A percentile compares a stretch with the other conserved stretches of the same genome.
These are phyloP conservation scores for Alectoris magna DNA, from an alignment of 2,797 vertebrate species.

Conservation along the genomic window DNA sequence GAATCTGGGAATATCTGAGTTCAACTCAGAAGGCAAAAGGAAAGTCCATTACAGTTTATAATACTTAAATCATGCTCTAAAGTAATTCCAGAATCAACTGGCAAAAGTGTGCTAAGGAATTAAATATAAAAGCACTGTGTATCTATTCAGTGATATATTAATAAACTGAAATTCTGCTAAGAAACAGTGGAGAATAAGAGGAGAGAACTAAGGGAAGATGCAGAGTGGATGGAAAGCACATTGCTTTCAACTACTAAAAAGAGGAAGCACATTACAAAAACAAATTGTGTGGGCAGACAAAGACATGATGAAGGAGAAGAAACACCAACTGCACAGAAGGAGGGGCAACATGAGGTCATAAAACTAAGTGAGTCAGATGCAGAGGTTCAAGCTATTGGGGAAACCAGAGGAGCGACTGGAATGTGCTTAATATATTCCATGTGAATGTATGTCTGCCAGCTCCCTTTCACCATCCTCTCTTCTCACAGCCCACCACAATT, in stretches of 20 bases:
- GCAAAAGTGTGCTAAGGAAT: background rate
- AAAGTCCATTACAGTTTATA: background rate
- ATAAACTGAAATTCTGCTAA: background rate
- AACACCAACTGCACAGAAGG: conserved; percentile 49
- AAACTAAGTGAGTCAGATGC: conserved; percentile 43
- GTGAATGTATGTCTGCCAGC: conserved; percentile 65
- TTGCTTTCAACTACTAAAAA: background rate
- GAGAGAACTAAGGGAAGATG: background rate
- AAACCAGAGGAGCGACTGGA: conserved; percentile 53
- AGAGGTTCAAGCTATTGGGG: conserved; percentile 49
- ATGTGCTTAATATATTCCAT: conserved; percentile 66
- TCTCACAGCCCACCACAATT: conserved; percentile 45
- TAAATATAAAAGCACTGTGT: background rate
- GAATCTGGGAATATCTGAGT: background rate
- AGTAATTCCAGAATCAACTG: background rate
- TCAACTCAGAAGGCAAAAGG: background rate
- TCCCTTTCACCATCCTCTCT: conserved; percentile 48
- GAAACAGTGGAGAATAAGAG: background rate
- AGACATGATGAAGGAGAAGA: conserved; percentile 37
- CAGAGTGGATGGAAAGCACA: background rate
- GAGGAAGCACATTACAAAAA: conserved; percentile 29
- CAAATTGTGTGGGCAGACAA: conserved; percentile 49
- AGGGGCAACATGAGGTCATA: conserved; percentile 55
- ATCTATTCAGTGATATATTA: background rate
- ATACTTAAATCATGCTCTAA: background rate